These are phyloP conservation scores for Meda fulgida DNA, from an alignment of 2,797 vertebrate species.

Conservation along the genomic window DNA sequence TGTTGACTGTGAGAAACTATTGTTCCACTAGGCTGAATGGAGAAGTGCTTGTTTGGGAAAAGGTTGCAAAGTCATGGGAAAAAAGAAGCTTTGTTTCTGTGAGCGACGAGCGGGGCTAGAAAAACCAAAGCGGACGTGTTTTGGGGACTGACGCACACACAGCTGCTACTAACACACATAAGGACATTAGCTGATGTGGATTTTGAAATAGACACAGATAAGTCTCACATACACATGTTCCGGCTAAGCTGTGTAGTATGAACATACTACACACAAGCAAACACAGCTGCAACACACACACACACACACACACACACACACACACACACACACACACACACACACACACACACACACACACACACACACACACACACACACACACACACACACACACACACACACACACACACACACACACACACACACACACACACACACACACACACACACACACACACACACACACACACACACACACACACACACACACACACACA, in stretches of 20 bases:
- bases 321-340: constrained; percentile 52
- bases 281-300: constrained; percentile 48
- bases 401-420: constrained; percentile 51
- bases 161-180: constrained; percentile 71
- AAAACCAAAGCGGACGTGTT: constrained; percentile 77
- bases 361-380: constrained; percentile 48
- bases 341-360: constrained; percentile 51
- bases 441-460: constrained; percentile 52
- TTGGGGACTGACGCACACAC: constrained; percentile 76
- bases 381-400: constrained; percentile 52
- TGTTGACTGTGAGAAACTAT: constrained; percentile 84
- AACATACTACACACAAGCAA: constrained; percentile 39
- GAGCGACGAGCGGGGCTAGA: constrained; percentile 76
- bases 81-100: constrained; percentile 78
- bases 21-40: constrained; percentile 78
- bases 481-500: constrained; percentile 48
- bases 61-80: constrained; percentile 92
- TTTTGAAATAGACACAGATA: constrained; percentile 48
- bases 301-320: constrained; percentile 53
- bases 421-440: constrained; percentile 48
- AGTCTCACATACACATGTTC: constrained; percentile 45
- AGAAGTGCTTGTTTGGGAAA: constrained; percentile 84
- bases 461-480: constrained; percentile 51
- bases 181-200: constrained; percentile 62
- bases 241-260: constrained; percentile 22